phyloP scores from a whole-genome alignment of 1,140 invertebrate genomes.

The Trichonephila clavata region DNA sequence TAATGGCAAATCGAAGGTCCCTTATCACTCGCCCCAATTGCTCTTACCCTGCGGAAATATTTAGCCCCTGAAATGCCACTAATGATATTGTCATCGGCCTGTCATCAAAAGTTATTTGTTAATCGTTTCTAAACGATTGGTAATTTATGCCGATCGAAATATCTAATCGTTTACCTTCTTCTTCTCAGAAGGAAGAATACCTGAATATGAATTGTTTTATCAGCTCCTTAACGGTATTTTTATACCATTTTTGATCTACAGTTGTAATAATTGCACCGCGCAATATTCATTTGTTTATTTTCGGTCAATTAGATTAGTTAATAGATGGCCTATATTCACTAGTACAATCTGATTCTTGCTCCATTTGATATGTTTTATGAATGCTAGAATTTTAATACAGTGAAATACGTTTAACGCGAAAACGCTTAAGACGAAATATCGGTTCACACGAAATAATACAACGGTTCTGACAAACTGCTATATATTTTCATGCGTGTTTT shows the following conservation, averaged over 20 bases:
- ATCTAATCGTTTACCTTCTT: conserved; percentile 30
- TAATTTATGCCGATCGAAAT: conserved; percentile 74
- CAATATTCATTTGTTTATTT: neutral
- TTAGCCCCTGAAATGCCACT: conserved; percentile 69
- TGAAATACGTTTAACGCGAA: too few species aligned
- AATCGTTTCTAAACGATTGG: conserved; percentile 76
- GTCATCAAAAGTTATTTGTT: conserved; percentile 76
- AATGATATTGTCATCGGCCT: conserved; percentile 75
- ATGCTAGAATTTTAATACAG: too few species aligned
- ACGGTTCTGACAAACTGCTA: too few species aligned
- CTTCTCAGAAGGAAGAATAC: conserved; percentile 24
- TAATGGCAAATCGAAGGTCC: conserved; percentile 76
- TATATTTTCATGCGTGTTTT: too few species aligned
- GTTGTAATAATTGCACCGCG: neutral
- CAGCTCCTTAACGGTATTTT: neutral
- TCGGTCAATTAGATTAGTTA: too few species aligned
- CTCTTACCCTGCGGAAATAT: conserved; percentile 73
- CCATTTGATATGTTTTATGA: too few species aligned
- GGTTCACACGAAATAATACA: too few species aligned
- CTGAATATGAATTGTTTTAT: neutral
- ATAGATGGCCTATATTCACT: too few species aligned
- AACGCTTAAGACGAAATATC: too few species aligned
- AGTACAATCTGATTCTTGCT: too few species aligned
- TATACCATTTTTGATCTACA: neutral
- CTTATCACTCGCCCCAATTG: conserved; percentile 68